These are phyloP conservation scores for Pterois miles DNA, from an alignment of 2,797 vertebrate genomes.

Conservation along the genomic window DNA sequence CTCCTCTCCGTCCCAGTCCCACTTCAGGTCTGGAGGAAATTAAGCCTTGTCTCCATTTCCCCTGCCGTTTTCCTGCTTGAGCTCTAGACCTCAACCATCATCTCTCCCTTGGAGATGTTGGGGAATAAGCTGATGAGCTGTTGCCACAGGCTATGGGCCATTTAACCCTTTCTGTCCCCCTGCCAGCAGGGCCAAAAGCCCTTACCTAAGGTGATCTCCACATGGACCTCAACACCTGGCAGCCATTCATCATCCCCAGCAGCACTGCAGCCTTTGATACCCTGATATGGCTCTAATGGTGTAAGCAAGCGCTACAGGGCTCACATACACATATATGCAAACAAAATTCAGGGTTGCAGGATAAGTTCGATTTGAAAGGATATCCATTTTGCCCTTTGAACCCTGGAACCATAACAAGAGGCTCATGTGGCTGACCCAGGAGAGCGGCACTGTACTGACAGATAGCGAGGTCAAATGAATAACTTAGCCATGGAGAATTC, in stretches of 20 bases:
- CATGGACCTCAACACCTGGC: conserved; percentile 65
- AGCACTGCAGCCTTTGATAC: conserved; percentile 60
- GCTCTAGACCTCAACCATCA: conserved; percentile 49
- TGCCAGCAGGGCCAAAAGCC: conserved; percentile 34
- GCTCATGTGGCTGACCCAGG: conserved; percentile 58
- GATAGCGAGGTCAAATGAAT: conserved; percentile 63
- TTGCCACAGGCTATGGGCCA: conserved; percentile 59
- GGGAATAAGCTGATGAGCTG: conserved; percentile 58
- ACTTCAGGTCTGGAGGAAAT: conserved; percentile 77
- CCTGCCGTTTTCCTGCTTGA: conserved; percentile 47
- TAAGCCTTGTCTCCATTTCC: conserved; percentile 73
- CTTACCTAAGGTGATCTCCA: conserved; percentile 58
- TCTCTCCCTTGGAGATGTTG: conserved; percentile 43
- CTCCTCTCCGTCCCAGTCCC: conserved; percentile 15
- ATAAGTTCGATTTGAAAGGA: conserved; percentile 62
- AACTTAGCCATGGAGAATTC: conserved; percentile 58
- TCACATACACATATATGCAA: conserved; percentile 51
- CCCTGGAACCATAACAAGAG: conserved; percentile 62
- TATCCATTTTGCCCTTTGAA: conserved; percentile 66
- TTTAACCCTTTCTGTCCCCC: conserved; percentile 66
- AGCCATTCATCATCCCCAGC: conserved; percentile 74
- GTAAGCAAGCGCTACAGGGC: conserved; percentile 3
- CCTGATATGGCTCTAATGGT: conserved; percentile 42
- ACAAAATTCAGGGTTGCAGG: conserved; percentile 31
- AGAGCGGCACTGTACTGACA: conserved; percentile 54